Evolutionary conservation across 1,140 invertebrate species (phyloP).

Genomic region (Drosophila watanabei): DNA sequence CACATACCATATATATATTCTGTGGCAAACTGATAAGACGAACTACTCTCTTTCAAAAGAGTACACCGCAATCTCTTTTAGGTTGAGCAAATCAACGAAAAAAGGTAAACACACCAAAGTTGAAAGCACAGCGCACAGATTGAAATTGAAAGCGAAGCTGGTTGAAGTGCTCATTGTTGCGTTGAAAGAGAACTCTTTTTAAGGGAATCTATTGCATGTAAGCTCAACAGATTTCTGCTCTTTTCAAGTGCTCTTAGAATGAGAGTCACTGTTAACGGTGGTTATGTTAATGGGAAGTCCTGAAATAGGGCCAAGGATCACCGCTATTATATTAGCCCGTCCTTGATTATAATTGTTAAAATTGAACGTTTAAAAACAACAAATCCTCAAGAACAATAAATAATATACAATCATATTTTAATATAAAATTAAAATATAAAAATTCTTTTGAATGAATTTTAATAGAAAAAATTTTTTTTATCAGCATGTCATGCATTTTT

Average conservation of each 20-base stretch:
- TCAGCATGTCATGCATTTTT: too few relatives aligned
- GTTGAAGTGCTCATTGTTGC: conserved; percentile 40
- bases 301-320: background rate
- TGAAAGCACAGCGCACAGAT: conserved; percentile 4
- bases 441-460: too few relatives aligned
- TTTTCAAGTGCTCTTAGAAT: background rate
- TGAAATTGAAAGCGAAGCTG: conserved; percentile 34
- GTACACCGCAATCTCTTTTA: background rate
- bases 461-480: too few relatives aligned
- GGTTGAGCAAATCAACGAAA: conserved; percentile 21
- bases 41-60: conserved; percentile 5
- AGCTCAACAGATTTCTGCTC: conserved; percentile 1
- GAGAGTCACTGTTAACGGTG: background rate
- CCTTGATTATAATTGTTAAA: background rate
- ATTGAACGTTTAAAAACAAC: background rate
- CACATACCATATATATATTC: background rate
- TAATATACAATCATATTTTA: too few relatives aligned
- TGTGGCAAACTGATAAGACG: conserved; percentile 15
- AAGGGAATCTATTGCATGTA: background rate
- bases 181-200: conserved; percentile 21
- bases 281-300: background rate
- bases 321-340: rapidly evolving
- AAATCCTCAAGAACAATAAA: too few relatives aligned
- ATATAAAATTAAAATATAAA: background rate
- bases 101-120: conserved; percentile 67